Percentiles rank a stretch among this genome's conserved stretches.
phyloP scores from a whole-genome alignment of 2,888 invertebrate species.

The Cenopis cana region DNA sequence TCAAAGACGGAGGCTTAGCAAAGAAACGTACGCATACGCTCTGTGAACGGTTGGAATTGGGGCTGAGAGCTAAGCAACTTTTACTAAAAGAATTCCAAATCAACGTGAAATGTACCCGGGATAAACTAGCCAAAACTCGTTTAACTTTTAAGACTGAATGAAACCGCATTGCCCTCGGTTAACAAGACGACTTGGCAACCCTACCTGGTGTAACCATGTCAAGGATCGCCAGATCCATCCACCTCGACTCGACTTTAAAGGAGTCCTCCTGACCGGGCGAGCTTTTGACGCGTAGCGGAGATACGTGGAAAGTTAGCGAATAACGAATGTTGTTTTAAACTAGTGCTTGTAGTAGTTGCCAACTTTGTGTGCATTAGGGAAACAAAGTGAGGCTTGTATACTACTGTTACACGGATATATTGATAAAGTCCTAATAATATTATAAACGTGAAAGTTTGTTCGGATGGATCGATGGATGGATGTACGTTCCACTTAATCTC shows the following conservation, averaged over 20 bases:
- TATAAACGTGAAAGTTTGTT: no score
- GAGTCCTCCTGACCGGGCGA: conserved; percentile 38
- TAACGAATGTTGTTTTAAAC: conserved; percentile 25
- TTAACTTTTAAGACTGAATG: conserved; percentile 12
- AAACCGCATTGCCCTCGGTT: conserved; percentile 12
- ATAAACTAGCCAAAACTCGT: conserved; percentile 9
- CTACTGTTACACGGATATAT: neutral
- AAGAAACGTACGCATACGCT: conserved; percentile 34
- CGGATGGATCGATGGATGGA: no score
- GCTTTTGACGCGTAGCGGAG: conserved; percentile 38
- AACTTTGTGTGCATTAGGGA: conserved; percentile 7
- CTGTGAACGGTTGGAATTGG: conserved; percentile 22
- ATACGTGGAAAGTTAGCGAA: conserved; percentile 29
- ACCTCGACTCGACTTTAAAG: conserved; percentile 48
- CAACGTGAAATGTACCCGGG: neutral
- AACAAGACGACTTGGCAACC: conserved; percentile 32
- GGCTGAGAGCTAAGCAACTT: conserved; percentile 26
- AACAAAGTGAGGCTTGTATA: neutral
- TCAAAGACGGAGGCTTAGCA: conserved; percentile 34
- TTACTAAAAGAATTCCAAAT: conserved; percentile 25
- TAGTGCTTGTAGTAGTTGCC: conserved; percentile 1
- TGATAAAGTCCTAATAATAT: no score
- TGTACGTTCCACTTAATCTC: no score
- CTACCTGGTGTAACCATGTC: conserved; percentile 60
- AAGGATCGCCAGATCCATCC: conserved; percentile 64